Percentiles rank a stretch among this genome's conserved stretches.
Evolutionary conservation across 2,888 invertebrate species (phyloP).

Genomic region (Caenorhabditis becei): DNA sequence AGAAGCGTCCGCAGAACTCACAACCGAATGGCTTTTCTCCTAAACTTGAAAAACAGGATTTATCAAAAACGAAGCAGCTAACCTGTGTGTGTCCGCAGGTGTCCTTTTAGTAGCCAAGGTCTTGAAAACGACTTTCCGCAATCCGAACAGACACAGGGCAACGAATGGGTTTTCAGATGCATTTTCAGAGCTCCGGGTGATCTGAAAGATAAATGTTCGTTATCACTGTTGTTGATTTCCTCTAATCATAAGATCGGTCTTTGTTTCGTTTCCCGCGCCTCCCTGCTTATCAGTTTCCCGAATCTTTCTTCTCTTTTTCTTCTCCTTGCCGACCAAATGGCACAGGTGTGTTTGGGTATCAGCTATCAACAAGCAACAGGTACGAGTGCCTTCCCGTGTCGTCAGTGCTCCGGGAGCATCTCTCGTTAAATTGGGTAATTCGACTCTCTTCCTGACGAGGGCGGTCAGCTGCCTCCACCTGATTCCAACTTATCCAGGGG

Average conservation of each 20-base stretch:
- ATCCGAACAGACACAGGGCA: conserved; percentile 67
- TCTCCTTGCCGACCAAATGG: conserved; percentile 22
- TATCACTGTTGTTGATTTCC: not conserved
- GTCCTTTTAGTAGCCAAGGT: conserved; percentile 74
- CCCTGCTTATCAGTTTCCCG: conserved; percentile 18
- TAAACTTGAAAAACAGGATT: conserved; percentile 24
- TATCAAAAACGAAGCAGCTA: not conserved
- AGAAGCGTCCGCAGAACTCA: conserved; percentile 65
- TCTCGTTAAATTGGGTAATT: conserved; percentile 59
- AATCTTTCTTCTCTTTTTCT: conserved; percentile 15
- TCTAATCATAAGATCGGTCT: too few relatives aligned
- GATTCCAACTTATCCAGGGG: conserved; percentile 40
- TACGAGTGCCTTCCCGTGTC: conserved; percentile 24
- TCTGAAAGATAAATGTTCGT: conserved; percentile 51
- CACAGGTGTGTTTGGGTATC: conserved; percentile 61
- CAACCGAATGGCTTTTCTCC: conserved; percentile 73
- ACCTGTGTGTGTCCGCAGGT: conserved; percentile 72
- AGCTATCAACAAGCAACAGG: conserved; percentile 60
- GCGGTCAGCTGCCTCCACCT: conserved; percentile 60
- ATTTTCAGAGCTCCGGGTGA: conserved; percentile 73
- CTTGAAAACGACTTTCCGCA: conserved; percentile 72
- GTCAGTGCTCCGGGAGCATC: conserved; percentile 22
- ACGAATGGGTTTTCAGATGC: conserved; percentile 72
- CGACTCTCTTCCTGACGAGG: conserved; percentile 36
- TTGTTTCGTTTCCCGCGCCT: too few relatives aligned